A percentile compares a stretch with the other conserved stretches of the same genome.
Conservation (phyloP, 2,113 vertebrate genomes). For the Collichthys lucidus region DNA sequence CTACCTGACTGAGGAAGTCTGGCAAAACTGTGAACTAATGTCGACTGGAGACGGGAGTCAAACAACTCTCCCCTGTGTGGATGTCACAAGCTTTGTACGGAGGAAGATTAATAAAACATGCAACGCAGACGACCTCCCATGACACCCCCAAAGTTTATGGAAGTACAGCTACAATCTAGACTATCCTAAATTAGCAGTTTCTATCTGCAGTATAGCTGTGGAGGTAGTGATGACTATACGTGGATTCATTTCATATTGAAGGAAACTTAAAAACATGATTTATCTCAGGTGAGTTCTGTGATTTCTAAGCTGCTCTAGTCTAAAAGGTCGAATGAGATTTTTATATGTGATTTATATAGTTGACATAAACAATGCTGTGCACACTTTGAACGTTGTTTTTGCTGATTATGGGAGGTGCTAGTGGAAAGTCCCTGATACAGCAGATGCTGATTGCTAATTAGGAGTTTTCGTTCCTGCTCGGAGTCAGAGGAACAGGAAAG, state of each 20-base stretch:
- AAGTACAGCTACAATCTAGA: no score
- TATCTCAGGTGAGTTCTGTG: not conserved
- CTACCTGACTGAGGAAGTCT: not conserved
- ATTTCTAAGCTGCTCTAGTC: not conserved
- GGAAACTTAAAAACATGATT: not conserved
- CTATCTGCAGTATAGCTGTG: not conserved
- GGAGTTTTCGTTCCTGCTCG: constrained; percentile 16
- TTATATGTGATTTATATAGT: not conserved
- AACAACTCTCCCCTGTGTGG: no score
- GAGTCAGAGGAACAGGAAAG: not conserved
- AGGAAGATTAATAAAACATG: no score
- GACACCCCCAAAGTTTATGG: no score
- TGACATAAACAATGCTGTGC: constrained; percentile 4
- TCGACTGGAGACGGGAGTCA: no score
- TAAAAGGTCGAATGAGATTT: no score
- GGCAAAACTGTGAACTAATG: not conserved
- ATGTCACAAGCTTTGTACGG: no score
- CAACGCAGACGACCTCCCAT: no score
- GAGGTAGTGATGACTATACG: not conserved
- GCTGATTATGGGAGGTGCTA: constrained; percentile 1
- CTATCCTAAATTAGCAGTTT: not conserved
- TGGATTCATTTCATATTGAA: constrained; percentile 5
- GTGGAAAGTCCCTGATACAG: not conserved
- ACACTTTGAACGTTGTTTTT: not conserved
- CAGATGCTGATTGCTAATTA: constrained; percentile 27